Base-by-base conservation (phyloP, 2,797 vertebrate species). In the Emys orbicularis region DNA sequence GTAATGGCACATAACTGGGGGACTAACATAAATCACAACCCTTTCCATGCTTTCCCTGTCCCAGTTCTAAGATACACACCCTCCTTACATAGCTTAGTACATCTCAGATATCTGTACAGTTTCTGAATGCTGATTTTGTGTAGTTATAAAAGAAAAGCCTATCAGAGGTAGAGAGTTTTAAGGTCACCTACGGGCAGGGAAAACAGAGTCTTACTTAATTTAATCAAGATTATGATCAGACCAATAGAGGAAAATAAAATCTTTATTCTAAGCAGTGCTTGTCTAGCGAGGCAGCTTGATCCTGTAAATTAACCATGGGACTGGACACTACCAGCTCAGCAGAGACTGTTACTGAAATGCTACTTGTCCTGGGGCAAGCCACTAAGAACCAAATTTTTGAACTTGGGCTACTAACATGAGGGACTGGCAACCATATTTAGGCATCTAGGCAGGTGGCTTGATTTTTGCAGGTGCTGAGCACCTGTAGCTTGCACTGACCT, bases 401-500 rank as follows among this genome's bases (percentile, higher is more conserved):
- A 93, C 88, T 54, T 77, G 74, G 54, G 34, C 95, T 19, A 82
- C 88, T 54, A 34, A 49, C 27, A 83, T 81, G 80, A 93, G n/a
- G 65, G 29, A 94, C 11, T 27, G 41, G 44, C 31, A 53, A 47
- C 34, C 18, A 23, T 56, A 27, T 3, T 92, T 85, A 94, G 61
- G 88, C 94, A 96, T 21, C 77, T 31, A 59, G 44, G 77, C 4
- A 1, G n/a, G 50, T 77, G 80, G 85, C 47, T 47, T 90, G n/a
- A 84, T 88, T 72, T 56, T 90, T 89, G 90, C 91, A 92, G 72
- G 47, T 79, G n/a, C 21, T 81, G 65, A 93, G 37, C 83, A 93
- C 89, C 87, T 92, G 87, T 90, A 93, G 77, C 80, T 88, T 85
- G 72, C 74, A 89, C 89, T 74, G 87, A 65, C 61, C 89, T 92